Percentiles rank a stretch among this genome's conserved stretches.
phyloP scores from a whole-genome alignment of 2,113 vertebrate genomes.

The Salminus brasiliensis region DNA sequence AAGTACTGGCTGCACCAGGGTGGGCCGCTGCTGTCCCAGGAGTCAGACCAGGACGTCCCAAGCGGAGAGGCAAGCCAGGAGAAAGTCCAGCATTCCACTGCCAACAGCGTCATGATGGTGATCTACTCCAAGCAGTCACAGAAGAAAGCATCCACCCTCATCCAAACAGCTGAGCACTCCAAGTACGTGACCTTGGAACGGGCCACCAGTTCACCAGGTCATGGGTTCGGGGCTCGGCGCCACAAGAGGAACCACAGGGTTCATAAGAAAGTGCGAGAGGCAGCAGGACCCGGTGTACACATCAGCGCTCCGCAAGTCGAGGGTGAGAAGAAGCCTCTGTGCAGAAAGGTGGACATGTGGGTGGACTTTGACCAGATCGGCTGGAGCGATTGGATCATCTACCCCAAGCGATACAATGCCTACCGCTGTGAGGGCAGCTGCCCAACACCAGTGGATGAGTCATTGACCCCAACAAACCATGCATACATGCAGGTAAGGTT shows the following conservation, averaged over 20 bases:
- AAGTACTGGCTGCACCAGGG: constrained; percentile 74
- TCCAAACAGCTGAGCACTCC: constrained; percentile 80
- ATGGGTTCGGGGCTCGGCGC: constrained; percentile 43
- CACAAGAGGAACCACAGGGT: constrained; percentile 57
- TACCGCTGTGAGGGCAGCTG: constrained; percentile 85
- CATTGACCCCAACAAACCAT: constrained; percentile 84
- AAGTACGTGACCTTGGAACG: constrained; percentile 77
- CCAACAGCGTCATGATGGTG: constrained; percentile 79
- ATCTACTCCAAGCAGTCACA: constrained; percentile 80
- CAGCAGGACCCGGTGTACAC: constrained; percentile 9
- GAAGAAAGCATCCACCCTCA: constrained; percentile 70
- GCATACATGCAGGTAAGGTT: constrained; percentile 86
- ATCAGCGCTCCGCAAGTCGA: background rate
- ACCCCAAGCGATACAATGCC: constrained; percentile 83
- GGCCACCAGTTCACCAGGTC: background rate
- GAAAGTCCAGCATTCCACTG: constrained; percentile 52
- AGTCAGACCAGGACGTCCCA: background rate
- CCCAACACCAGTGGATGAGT: constrained; percentile 81
- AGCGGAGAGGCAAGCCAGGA: background rate
- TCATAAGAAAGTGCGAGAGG: constrained; percentile 61
- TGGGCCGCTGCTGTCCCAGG: background rate
- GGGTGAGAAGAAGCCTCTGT: constrained; percentile 62
- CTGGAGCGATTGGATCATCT: constrained; percentile 87
- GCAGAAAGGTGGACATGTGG: constrained; percentile 83
- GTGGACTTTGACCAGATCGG: constrained; percentile 85